These are phyloP conservation scores for Scrobipalpa atriplicella DNA, from an alignment of 2,888 invertebrate genomes.

Conservation along the genomic window DNA sequence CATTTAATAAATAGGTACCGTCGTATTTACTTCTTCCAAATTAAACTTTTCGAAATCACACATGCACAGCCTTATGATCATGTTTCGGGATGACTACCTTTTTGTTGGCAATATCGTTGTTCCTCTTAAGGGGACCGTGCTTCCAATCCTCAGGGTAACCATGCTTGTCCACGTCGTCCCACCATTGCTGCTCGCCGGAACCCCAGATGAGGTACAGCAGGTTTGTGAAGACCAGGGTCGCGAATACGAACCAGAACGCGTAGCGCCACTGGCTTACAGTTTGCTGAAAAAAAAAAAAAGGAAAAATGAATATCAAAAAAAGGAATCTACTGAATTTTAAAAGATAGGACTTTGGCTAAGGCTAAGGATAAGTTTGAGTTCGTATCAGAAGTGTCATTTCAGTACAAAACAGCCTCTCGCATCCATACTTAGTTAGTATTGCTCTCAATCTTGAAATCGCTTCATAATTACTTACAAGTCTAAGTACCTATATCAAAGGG, in stretches of 20 bases:
- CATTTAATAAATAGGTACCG: no score
- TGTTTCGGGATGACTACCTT: conserved; percentile 1
- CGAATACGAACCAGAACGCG: conserved; percentile 91
- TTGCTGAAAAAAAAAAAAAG: conserved; percentile 72
- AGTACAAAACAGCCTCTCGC: no score
- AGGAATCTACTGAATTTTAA: no score
- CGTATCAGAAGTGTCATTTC: no score
- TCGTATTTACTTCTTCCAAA: no score
- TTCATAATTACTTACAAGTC: no score
- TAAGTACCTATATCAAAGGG: no score
- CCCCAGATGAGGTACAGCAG: conserved; percentile 87
- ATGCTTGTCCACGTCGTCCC: conserved; percentile 85
- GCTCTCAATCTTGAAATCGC: no score
- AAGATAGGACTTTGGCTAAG: no score
- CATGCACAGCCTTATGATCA: conserved; percentile 2
- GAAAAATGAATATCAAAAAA: conserved; percentile 17
- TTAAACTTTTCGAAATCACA: conserved; percentile 14
- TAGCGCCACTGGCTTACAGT: conserved; percentile 86
- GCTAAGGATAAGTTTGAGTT: no score
- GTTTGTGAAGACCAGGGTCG: conserved; percentile 86
- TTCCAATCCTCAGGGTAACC: conserved; percentile 59
- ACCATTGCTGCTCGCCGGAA: conserved; percentile 89
- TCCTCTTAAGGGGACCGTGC: conserved; percentile 9
- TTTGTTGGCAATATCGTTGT: background rate
- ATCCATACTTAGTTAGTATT: no score